Percentiles rank a stretch among this genome's conserved stretches.
Conservation (phyloP, 2,797 vertebrate genomes). For the Anguilla megastoma region DNA sequence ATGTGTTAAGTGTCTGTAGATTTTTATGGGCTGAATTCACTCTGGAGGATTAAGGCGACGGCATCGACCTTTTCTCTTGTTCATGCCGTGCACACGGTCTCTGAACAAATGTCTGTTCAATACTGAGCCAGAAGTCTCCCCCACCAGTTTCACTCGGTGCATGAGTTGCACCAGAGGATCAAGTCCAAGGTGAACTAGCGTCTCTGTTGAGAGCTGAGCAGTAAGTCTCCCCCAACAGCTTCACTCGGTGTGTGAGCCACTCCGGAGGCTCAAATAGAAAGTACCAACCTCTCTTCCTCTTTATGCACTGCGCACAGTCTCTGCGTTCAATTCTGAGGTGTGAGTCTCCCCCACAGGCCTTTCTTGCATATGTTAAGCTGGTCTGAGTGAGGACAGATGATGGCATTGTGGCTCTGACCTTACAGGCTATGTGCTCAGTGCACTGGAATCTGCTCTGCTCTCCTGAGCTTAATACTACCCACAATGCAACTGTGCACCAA, state of each 20-base stretch:
- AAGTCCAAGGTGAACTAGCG: neutral
- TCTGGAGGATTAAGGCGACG: neutral
- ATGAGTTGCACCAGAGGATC: neutral
- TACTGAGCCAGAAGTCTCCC: neutral
- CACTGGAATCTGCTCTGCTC: neutral
- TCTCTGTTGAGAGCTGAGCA: neutral
- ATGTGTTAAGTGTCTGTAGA: slow-evolving; percentile 5
- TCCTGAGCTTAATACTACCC: neutral
- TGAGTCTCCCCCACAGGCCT: neutral
- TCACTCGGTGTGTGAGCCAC: neutral
- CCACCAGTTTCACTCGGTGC: neutral
- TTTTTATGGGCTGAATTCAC: neutral
- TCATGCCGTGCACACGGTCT: neutral
- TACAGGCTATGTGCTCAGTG: neutral
- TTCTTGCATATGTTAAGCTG: neutral
- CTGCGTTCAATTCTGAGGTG: no score
- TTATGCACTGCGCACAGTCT: neutral
- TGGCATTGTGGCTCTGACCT: neutral
- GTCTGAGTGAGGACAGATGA: neutral
- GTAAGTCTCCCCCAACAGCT: neutral
- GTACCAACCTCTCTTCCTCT: neutral
- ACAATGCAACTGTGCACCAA: neutral
- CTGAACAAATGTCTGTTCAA: neutral
- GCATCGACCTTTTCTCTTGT: neutral
- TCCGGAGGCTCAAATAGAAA: neutral